Conservation (phyloP, 2,113 vertebrate species). For the Suncus etruscus region DNA sequence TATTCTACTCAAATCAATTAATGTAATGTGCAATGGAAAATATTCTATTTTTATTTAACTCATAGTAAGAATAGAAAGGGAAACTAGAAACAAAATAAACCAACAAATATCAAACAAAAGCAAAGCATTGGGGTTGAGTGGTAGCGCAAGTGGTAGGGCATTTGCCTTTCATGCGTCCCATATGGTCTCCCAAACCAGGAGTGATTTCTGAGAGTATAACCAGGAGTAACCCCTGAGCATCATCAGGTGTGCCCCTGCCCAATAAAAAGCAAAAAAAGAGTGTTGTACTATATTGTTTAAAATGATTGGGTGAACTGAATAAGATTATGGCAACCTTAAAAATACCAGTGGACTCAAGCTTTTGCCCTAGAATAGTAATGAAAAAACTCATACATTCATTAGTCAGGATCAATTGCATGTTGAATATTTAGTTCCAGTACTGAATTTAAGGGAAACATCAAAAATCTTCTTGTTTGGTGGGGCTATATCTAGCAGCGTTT, state of each 20-base stretch:
- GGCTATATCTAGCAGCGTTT: no score
- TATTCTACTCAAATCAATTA: background rate
- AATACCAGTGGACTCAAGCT: background rate
- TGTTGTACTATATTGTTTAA: background rate
- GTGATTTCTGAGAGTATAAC: no score
- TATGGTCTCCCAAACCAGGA: no score
- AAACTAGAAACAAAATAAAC: background rate
- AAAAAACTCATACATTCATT: background rate
- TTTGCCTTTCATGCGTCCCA: no score
- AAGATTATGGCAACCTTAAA: background rate
- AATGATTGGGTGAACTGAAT: background rate
- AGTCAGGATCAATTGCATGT: fast-evolving
- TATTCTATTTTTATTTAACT: background rate
- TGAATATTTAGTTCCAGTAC: background rate
- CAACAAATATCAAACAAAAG: slow-evolving; percentile 15
- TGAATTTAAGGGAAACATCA: background rate
- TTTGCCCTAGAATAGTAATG: background rate
- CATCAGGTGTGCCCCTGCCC: no score
- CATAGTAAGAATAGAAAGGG: background rate
- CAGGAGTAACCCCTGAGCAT: no score
- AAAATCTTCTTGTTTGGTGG: no score
- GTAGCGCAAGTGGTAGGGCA: no score
- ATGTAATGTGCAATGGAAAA: slow-evolving; percentile 16
- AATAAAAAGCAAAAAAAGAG: no score
- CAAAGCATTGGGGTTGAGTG: no score